These are phyloP conservation scores for Sciurus niger DNA, from an alignment of 2,113 vertebrate species.

Conservation along the genomic window DNA sequence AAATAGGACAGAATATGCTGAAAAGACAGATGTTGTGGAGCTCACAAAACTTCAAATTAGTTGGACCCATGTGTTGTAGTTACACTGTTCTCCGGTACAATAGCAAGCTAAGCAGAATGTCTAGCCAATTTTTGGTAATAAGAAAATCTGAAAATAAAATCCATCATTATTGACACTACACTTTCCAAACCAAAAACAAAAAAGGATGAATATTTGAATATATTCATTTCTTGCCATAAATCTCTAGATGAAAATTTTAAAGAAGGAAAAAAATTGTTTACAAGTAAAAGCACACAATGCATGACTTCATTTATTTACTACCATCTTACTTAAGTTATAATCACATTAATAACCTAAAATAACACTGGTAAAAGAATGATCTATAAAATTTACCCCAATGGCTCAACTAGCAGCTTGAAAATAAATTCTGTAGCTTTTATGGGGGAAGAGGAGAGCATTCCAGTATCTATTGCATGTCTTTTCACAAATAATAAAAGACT, in stretches of 20 bases:
- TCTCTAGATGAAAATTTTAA: conserved; percentile 42
- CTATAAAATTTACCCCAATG: conserved; percentile 94
- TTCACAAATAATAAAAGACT: conserved; percentile 97
- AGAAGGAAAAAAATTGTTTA: background rate
- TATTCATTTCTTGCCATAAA: conserved; percentile 12
- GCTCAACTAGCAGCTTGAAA: conserved; percentile 98
- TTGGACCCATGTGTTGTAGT: background rate
- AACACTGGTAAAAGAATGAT: background rate
- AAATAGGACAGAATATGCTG: conserved; percentile 58
- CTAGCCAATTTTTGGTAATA: conserved; percentile 71
- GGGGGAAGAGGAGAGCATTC: conserved; percentile 97
- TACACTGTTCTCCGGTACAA: background rate
- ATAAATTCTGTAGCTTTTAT: conserved; percentile 99
- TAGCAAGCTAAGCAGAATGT: conserved; percentile 41
- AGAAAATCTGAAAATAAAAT: conserved; percentile 66
- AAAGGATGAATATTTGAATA: background rate
- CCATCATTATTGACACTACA: conserved; percentile 3
- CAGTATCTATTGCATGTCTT: conserved; percentile 98
- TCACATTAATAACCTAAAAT: background rate
- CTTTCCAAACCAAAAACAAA: background rate
- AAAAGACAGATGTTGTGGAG: conserved; percentile 76
- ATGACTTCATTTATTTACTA: background rate
- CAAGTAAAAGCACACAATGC: conserved; percentile 15
- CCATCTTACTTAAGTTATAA: background rate
- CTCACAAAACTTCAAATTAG: conserved; percentile 60